Evolutionary conservation across 2,888 invertebrate genomes (phyloP).

Genomic region (Lasioglossum vierecki): DNA sequence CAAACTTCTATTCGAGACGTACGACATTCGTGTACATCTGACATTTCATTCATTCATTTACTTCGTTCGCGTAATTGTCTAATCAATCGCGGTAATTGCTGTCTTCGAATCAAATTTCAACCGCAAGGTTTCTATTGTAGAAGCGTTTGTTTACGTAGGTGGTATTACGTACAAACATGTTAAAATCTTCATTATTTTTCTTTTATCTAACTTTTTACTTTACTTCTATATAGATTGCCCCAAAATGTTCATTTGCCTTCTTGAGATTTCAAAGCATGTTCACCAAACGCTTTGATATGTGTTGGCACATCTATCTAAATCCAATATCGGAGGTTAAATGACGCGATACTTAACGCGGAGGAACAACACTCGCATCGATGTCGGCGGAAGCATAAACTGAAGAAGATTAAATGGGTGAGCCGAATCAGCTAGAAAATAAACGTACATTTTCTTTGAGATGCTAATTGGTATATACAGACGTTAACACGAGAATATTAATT

Average conservation of each 20-base stretch:
- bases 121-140: background rate
- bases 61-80: background rate
- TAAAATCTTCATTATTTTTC: slow-evolving; percentile 25
- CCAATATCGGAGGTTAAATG: slow-evolving; percentile 49
- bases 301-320: slow-evolving; percentile 21
- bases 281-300: background rate
- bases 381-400: background rate
- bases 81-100: background rate
- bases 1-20: background rate
- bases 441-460: background rate
- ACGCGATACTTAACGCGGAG: slow-evolving; percentile 18
- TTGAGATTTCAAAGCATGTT: slow-evolving; percentile 15
- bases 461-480: background rate
- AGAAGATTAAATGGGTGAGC: background rate
- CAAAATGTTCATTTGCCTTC: slow-evolving; percentile 27
- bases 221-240: slow-evolving; percentile 17
- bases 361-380: slow-evolving; percentile 12
- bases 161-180: background rate
- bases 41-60: background rate
- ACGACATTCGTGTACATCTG: background rate
- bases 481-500: background rate
- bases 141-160: background rate
- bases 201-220: background rate
- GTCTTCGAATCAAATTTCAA: background rate
- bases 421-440: background rate